These are phyloP conservation scores for Zoanthus sansibaricus DNA, from an alignment of 92 coral and sea anemone genomes.

Conservation along the genomic window DNA sequence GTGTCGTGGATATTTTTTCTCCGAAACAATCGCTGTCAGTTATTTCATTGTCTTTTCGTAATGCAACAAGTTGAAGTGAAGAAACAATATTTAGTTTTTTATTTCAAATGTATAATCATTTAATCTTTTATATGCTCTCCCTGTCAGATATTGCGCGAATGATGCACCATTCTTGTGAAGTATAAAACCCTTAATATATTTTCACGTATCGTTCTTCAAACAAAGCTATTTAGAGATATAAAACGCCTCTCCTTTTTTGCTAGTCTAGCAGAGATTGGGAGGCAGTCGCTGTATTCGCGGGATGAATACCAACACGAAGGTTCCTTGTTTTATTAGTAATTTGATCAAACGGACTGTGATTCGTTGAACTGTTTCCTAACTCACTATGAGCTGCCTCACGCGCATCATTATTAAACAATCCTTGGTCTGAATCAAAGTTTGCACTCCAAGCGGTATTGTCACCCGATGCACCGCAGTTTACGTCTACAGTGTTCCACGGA, in stretches of 20 bases:
- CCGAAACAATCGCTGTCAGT: no score
- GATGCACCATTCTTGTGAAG: no score
- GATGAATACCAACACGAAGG: conserved; percentile 22
- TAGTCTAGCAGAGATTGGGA: conserved; percentile 37
- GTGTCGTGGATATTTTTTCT: no score
- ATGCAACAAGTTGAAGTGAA: no score
- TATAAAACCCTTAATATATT: no score
- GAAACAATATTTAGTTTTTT: no score
- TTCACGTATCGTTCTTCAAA: no score
- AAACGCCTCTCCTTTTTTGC: neutral
- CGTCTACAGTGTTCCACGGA: conserved; percentile 24
- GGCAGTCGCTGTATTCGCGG: neutral
- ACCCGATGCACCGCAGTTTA: neutral
- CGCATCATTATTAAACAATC: neutral
- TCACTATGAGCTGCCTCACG: neutral
- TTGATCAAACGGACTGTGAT: conserved; percentile 14
- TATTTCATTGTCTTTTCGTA: no score
- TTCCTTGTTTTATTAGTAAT: neutral
- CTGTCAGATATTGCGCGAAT: no score
- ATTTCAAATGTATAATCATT: no score
- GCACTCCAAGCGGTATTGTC: conserved; percentile 16
- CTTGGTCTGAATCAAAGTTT: conserved; percentile 22
- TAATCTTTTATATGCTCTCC: no score
- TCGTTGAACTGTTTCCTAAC: neutral
- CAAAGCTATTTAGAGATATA: neutral